Percentiles rank a stretch among this genome's conserved stretches.
Conservation (phyloP, 2,113 vertebrate genomes). For the Dicaeum eximium region DNA sequence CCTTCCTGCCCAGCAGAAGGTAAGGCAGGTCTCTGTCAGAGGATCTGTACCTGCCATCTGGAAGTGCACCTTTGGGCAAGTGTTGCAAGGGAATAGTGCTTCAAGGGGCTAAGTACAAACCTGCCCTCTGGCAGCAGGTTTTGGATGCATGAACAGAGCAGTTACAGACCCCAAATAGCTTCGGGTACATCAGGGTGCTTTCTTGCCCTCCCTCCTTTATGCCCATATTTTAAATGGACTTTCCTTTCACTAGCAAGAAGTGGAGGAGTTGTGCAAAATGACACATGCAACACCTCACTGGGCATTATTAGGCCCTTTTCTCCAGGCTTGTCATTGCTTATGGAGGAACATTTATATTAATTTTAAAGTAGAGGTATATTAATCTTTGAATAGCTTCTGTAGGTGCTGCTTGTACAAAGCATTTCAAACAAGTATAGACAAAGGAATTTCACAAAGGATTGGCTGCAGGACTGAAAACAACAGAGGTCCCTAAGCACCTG, state of each 20-base stretch:
- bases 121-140: background rate
- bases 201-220: background rate
- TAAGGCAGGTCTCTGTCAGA: background rate
- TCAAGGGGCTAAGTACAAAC: background rate
- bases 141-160: background rate
- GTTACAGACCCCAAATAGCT: background rate
- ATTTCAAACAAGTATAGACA: background rate
- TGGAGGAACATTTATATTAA: background rate
- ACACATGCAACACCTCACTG: background rate
- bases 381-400: background rate
- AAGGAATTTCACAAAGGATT: background rate
- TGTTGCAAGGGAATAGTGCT: background rate
- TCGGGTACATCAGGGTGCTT: background rate
- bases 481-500: rapidly evolving
- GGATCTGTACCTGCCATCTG: rapidly evolving
- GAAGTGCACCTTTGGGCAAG: background rate
- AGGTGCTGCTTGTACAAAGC: background rate
- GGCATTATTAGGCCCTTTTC: background rate
- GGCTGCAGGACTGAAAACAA: background rate
- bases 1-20: background rate
- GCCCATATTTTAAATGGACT: background rate
- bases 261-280: background rate
- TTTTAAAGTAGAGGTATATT: background rate
- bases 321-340: background rate
- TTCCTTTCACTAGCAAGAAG: background rate